Base-by-base conservation (phyloP, 2,113 vertebrate species). In the Rissa tridactyla region DNA sequence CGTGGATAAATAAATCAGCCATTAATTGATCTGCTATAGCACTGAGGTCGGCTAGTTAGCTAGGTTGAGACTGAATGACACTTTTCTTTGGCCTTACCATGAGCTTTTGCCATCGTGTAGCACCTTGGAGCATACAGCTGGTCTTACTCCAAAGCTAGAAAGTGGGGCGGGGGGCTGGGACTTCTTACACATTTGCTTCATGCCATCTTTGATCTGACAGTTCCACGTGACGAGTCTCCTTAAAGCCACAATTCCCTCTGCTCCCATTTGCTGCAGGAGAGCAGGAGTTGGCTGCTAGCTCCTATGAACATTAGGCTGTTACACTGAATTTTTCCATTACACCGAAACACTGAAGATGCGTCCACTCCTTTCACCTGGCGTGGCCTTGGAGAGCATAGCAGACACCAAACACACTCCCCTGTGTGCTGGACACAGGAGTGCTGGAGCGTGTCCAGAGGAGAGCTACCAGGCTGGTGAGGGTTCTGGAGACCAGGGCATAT, bases 161-260 rank as follows among this genome's bases (percentile, higher is more conserved):
- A 7, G 1, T 2, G 5, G 8, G 10, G 5, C 4, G 3, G 17
- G 15, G 5, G 1, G 4, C 18, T 46, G 18, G 18, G 46, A 46
- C 46, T 70, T 46, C 44, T 38, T 38, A 61, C 19, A 16, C 13
- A 42, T 78, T 78, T 94, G 10, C 6, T 61, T 69, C 15, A 30
- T 36, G 15, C 8, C 6, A n/a, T 55, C 34, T 80, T 78, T 76
- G 18, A 65, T 44, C 30, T 32, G 30, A 52, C 20, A 30, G n/a
- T 86, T 40, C 60, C 51, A 42, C 12, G 26, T 15, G 27, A 85
- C 51, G 8, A n/a, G 3, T 40, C 29, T 55, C 57, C 19, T 76
- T 82, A 40, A 72, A 77, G 70, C 16, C 23, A 47, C 12, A 17
- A 4, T 60, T 64, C 40, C 46, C 55, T 55, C 42, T 1, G 0